These are phyloP conservation scores for Masnerella sp. DNA, from an alignment of 2,888 invertebrate genomes.

Conservation along the genomic window DNA sequence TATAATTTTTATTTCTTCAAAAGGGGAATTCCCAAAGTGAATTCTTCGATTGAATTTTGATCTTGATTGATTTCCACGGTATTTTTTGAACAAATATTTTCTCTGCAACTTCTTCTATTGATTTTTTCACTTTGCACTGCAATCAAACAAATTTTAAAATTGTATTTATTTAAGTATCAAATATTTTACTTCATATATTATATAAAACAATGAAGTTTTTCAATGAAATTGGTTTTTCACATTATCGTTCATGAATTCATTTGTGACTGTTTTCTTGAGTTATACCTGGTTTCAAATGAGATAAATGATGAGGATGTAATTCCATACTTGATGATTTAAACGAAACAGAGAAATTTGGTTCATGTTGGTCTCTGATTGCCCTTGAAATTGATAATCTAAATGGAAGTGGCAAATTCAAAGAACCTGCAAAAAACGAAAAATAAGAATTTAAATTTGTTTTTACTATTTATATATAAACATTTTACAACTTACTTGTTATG, in stretches of 20 bases:
- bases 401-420: slow-evolving; percentile 74
- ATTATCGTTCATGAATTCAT: too few relatives aligned
- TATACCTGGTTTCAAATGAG: slow-evolving; percentile 72
- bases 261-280: too few relatives aligned
- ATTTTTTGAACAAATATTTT: background rate
- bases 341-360: slow-evolving; percentile 68
- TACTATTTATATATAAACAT: background rate
- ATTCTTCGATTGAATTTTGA: slow-evolving; percentile 12
- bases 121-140: too few relatives aligned
- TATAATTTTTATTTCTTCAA: slow-evolving; percentile 15
- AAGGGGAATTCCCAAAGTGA: slow-evolving; percentile 19
- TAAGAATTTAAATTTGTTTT: background rate
- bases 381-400: slow-evolving; percentile 73
- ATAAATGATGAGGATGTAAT: slow-evolving; percentile 67
- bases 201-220: too few relatives aligned
- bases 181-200: too few relatives aligned
- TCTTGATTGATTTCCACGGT: background rate
- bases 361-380: slow-evolving; percentile 71
- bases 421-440: slow-evolving; percentile 62
- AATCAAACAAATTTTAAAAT: too few relatives aligned
- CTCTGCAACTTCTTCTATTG: too few relatives aligned
- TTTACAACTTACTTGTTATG: slow-evolving; percentile 63
- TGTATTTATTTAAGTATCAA: too few relatives aligned
- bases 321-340: slow-evolving; percentile 65
- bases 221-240: too few relatives aligned